These are phyloP conservation scores for Argentina silus DNA, from an alignment of 2,797 vertebrate genomes.

Conservation along the genomic window DNA sequence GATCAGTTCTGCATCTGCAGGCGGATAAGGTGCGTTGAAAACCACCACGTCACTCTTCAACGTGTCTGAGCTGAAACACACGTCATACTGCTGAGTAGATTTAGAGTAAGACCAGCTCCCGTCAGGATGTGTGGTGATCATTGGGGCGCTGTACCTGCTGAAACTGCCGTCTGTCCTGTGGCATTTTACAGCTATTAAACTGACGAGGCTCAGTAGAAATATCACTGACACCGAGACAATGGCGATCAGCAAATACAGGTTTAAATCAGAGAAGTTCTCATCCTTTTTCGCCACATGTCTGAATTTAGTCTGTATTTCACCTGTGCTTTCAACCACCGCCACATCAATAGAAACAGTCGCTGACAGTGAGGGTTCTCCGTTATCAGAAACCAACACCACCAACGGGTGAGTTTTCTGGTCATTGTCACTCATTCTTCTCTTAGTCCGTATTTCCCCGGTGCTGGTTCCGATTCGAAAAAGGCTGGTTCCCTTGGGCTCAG, in stretches of 20 bases:
- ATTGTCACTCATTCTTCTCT: slow-evolving; percentile 71
- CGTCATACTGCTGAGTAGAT: slow-evolving; percentile 74
- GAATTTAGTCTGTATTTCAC: slow-evolving; percentile 61
- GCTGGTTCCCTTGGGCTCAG: slow-evolving; percentile 67
- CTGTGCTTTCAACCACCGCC: slow-evolving; percentile 62
- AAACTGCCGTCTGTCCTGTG: slow-evolving; percentile 57
- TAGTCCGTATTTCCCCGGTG: slow-evolving; percentile 70
- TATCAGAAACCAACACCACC: slow-evolving; percentile 67
- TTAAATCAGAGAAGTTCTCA: slow-evolving; percentile 67
- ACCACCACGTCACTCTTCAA: slow-evolving; percentile 72
- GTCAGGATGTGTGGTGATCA: slow-evolving; percentile 70
- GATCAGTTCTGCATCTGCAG: slow-evolving; percentile 67
- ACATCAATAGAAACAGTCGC: slow-evolving; percentile 72
- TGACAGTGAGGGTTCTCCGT: slow-evolving; percentile 71
- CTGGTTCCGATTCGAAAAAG: slow-evolving; percentile 70
- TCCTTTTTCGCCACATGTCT: slow-evolving; percentile 64
- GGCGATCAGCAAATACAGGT: slow-evolving; percentile 73
- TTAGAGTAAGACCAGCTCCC: slow-evolving; percentile 74
- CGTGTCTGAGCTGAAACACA: slow-evolving; percentile 75
- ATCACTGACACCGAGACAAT: slow-evolving; percentile 69
- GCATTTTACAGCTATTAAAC: slow-evolving; percentile 69
- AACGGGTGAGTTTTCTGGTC: slow-evolving; percentile 68
- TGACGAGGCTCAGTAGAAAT: slow-evolving; percentile 72
- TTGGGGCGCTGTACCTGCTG: slow-evolving; percentile 65
- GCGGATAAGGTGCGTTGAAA: slow-evolving; percentile 58